Conservation (phyloP, 2,797 vertebrate genomes). For the Lemur catta region DNA sequence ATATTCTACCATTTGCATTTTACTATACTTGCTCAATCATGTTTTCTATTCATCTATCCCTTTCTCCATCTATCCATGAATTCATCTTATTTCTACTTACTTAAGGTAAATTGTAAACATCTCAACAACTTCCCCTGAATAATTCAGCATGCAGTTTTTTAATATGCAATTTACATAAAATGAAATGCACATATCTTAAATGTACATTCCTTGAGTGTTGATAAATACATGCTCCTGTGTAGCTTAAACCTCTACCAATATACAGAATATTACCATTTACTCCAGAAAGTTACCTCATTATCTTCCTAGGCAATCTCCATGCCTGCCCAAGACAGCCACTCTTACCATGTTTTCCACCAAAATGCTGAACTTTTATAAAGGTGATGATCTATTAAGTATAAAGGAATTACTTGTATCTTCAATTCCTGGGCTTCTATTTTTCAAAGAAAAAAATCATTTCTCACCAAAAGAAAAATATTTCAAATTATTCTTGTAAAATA, state of each 20-base stretch:
- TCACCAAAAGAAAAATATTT: slow-evolving; percentile 25
- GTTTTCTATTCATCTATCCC: neutral
- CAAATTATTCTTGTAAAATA: neutral
- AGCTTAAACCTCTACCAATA: neutral
- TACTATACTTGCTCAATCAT: neutral
- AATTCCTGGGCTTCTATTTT: neutral
- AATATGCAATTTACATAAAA: neutral
- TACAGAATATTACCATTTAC: neutral
- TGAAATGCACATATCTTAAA: neutral
- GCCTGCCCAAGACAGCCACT: neutral
- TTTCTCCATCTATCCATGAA: neutral
- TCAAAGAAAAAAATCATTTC: neutral
- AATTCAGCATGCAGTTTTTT: neutral
- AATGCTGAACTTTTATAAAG: neutral
- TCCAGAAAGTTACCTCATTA: neutral
- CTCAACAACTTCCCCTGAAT: neutral
- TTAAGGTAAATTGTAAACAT: neutral
- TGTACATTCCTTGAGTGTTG: neutral
- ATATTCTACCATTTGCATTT: neutral
- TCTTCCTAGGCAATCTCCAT: neutral
- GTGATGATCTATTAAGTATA: neutral
- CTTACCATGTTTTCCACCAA: neutral
- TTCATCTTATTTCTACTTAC: neutral
- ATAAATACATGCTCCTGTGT: neutral
- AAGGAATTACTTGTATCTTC: neutral